These are phyloP conservation scores for Psittacus erithacus DNA, from an alignment of 2,113 vertebrate species.

Conservation along the genomic window DNA sequence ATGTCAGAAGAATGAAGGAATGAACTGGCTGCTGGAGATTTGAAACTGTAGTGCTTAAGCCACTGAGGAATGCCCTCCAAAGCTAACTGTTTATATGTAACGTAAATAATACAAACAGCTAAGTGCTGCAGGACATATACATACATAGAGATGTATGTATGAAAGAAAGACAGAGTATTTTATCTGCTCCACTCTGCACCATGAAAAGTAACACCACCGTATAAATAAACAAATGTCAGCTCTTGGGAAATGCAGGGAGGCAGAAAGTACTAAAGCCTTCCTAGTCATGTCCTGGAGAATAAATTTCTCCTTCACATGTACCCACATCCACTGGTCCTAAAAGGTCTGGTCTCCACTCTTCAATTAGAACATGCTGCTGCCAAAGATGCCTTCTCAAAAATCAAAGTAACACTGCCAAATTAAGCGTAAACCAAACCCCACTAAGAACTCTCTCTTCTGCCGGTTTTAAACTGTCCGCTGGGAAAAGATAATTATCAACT, in stretches of 20 bases:
- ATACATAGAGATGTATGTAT: slow-evolving; percentile 16
- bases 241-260: slow-evolving; percentile 55
- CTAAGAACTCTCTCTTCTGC: not conserved
- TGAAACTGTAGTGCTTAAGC: slow-evolving; percentile 16
- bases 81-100: slow-evolving; percentile 45
- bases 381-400: not conserved
- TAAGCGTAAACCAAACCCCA: not conserved
- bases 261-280: slow-evolving; percentile 58
- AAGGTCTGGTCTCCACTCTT: not conserved
- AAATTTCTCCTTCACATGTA: slow-evolving; percentile 12
- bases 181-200: slow-evolving; percentile 37
- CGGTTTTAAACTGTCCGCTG: not conserved
- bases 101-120: slow-evolving; percentile 48
- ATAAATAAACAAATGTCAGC: slow-evolving; percentile 70
- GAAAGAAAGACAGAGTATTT: slow-evolving; percentile 39
- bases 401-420: not conserved
- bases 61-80: slow-evolving; percentile 45
- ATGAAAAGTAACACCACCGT: slow-evolving; percentile 46
- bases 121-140: slow-evolving; percentile 28
- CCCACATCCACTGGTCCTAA: not conserved
- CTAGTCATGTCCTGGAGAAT: not conserved
- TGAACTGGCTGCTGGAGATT: not conserved
- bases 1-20: not conserved
- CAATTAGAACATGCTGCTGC: not conserved
- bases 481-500: slow-evolving; percentile 67